Percentiles rank a stretch among this genome's conserved stretches.
These are phyloP conservation scores for Synaphobranchus kaupii DNA, from an alignment of 2,797 vertebrate species.

Conservation along the genomic window DNA sequence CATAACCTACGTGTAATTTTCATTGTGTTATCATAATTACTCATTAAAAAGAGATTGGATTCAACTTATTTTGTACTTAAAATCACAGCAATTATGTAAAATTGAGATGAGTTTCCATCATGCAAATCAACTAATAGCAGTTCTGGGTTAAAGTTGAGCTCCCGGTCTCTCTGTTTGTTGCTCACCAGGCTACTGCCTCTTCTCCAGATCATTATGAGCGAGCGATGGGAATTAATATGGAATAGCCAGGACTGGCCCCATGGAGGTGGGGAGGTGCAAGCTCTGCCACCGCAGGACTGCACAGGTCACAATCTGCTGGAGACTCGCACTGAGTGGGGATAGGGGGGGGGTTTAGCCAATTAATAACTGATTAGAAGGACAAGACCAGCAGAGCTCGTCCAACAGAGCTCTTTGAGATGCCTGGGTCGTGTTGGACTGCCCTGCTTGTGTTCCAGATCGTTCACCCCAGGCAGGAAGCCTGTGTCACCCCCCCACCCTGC, in stretches of 20 bases:
- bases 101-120: not conserved
- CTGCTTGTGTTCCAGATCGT: not conserved
- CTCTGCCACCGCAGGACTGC: not conserved
- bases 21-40: not conserved
- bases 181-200: not conserved
- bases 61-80: not conserved
- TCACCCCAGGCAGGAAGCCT: not conserved
- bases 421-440: not conserved
- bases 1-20: not conserved
- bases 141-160: not conserved
- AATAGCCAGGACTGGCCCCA: not conserved
- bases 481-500: not conserved
- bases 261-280: not conserved
- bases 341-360: not conserved
- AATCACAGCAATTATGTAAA: not conserved
- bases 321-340: not conserved
- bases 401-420: not conserved
- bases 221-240: not conserved
- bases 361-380: conserved; percentile 1
- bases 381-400: not conserved
- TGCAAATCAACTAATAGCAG: not conserved
- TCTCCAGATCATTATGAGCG: not conserved
- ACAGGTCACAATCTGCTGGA: not conserved
- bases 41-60: not conserved
- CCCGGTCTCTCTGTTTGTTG: not conserved